Evolutionary conservation across 2,888 invertebrate genomes (phyloP).

Genomic region (Epinotia brunnichana): DNA sequence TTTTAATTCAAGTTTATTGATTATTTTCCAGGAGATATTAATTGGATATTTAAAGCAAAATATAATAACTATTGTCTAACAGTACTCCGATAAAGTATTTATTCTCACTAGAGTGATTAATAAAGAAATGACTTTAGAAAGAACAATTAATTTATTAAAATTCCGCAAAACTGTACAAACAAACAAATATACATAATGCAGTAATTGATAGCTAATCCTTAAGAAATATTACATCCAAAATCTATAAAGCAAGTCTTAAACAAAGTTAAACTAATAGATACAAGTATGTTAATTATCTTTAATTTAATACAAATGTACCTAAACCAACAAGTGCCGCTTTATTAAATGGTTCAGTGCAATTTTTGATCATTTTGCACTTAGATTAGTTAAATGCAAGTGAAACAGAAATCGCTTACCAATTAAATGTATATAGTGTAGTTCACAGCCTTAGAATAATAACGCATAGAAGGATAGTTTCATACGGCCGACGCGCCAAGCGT

Average conservation of each 20-base stretch:
- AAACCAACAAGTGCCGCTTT: constrained; percentile 22
- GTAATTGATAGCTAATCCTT: constrained; percentile 54
- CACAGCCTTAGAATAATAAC: too few species aligned
- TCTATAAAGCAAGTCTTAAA: constrained; percentile 45
- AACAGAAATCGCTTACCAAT: background rate
- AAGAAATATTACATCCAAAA: constrained; percentile 53
- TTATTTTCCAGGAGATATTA: constrained; percentile 69
- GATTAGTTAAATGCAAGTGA: background rate
- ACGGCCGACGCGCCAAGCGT: too few species aligned
- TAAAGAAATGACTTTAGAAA: constrained; percentile 24
- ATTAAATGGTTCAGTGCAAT: constrained; percentile 3
- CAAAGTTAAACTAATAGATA: constrained; percentile 33
- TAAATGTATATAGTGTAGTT: background rate
- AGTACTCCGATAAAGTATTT: constrained; percentile 65
- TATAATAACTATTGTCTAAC: constrained; percentile 67
- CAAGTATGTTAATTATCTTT: constrained; percentile 1
- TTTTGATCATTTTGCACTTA: background rate
- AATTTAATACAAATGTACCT: constrained; percentile 12
- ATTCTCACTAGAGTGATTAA: constrained; percentile 59
- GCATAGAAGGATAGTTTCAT: too few species aligned
- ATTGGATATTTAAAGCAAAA: constrained; percentile 73
- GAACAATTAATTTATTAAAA: constrained; percentile 55
- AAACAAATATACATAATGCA: constrained; percentile 65
- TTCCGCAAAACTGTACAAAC: constrained; percentile 75
- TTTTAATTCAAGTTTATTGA: constrained; percentile 76